phyloP scores from a whole-genome alignment of 2,113 vertebrate species.

The Cynoglossus semilaevis region DNA sequence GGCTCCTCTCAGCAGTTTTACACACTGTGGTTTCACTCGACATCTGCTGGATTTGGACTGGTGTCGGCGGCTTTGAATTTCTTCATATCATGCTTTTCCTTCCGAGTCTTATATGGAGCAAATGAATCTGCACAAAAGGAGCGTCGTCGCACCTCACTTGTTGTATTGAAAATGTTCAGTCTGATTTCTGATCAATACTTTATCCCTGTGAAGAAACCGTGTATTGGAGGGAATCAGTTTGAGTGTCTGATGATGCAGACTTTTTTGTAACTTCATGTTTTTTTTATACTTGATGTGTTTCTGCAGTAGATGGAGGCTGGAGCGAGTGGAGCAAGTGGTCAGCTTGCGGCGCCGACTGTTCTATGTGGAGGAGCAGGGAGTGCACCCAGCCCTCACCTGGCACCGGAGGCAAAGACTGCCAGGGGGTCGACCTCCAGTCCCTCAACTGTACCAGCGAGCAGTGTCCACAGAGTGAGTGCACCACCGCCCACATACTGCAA shows the following conservation, averaged over 20 bases:
- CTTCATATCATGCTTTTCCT: constrained; percentile 50
- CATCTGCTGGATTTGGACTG: constrained; percentile 55
- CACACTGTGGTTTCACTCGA: constrained; percentile 43
- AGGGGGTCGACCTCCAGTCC: constrained; percentile 87
- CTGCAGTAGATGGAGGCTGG: constrained; percentile 92
- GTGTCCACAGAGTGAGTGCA: constrained; percentile 91
- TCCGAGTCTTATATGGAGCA: constrained; percentile 44
- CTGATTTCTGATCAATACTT: constrained; percentile 34
- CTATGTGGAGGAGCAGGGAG: constrained; percentile 93
- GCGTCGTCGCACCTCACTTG: constrained; percentile 32
- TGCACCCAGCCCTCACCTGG: constrained; percentile 91
- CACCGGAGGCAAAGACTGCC: constrained; percentile 91
- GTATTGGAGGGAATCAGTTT: constrained; percentile 21
- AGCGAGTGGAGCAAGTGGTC: constrained; percentile 98
- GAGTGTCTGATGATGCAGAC: constrained; percentile 16
- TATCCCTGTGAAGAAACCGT: constrained; percentile 17
- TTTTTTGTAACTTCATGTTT: constrained; percentile 12
- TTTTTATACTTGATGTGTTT: constrained; percentile 25
- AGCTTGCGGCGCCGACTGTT: constrained; percentile 88
- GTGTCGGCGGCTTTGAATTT: constrained; percentile 68
- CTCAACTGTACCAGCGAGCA: constrained; percentile 95
- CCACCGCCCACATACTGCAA: constrained; percentile 24
- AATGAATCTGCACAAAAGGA: constrained; percentile 50
- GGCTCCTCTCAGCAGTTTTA: constrained; percentile 46
- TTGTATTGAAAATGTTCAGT: constrained; percentile 21